Conservation (phyloP, 1,140 invertebrate genomes). For the Macrobrachium nipponense region DNA sequence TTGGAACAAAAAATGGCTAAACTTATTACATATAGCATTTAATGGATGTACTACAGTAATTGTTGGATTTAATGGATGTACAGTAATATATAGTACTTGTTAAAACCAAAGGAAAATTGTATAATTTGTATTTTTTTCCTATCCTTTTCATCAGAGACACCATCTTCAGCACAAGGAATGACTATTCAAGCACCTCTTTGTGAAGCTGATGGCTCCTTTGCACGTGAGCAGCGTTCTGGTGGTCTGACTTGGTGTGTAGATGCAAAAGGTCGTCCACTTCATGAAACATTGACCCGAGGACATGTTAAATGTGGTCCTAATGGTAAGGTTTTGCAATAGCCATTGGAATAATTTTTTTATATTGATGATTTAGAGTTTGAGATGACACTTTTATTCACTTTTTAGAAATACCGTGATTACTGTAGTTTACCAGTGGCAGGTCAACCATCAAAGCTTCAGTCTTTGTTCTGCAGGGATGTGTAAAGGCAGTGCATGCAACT, state of each 20-base stretch:
- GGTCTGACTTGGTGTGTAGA: conserved; percentile 68
- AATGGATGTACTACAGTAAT: too few relatives aligned
- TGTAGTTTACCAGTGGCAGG: too few relatives aligned
- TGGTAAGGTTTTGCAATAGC: conserved; percentile 58
- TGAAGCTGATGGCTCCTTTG: conserved; percentile 66
- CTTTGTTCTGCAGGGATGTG: too few relatives aligned
- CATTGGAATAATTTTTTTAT: background rate
- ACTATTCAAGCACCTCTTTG: conserved; percentile 66
- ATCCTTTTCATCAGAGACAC: conserved; percentile 48
- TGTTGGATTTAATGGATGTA: background rate
- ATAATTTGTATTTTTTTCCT: background rate
- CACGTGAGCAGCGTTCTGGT: conserved; percentile 66
- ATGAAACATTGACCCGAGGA: conserved; percentile 67
- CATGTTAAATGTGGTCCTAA: conserved; percentile 66
- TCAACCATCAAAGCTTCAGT: too few relatives aligned
- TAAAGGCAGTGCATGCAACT: too few relatives aligned
- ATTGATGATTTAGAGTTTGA: too few relatives aligned
- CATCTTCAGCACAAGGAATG: conserved; percentile 65
- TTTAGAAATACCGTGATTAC: too few relatives aligned
- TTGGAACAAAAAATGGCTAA: too few relatives aligned
- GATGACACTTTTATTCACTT: too few relatives aligned
- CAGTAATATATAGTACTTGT: too few relatives aligned
- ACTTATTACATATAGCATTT: too few relatives aligned
- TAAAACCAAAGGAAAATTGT: background rate
- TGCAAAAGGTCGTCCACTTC: conserved; percentile 66